Base-by-base conservation (phyloP, 2,888 invertebrate species). In the Apantesis nais region DNA sequence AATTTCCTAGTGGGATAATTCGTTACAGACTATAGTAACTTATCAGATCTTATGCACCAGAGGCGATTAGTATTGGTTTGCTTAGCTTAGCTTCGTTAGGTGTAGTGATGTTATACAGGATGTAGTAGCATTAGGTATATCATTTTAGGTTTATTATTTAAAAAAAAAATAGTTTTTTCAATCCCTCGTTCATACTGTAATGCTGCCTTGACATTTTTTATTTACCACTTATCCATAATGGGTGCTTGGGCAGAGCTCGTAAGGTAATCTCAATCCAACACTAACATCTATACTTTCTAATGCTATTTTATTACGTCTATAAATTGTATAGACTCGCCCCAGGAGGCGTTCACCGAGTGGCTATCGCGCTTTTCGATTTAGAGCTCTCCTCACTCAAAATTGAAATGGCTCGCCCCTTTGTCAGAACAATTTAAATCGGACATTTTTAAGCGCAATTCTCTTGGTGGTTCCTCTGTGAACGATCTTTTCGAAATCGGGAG, bases 261-360 rank as follows among this genome's bases (percentile, higher is more conserved):
- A 74, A 74, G 76, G 76, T 76, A 78, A 81, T 76, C 78, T 81
- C 74, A 78, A 76, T 82, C 75, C 78, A 75, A 44, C 29, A 73
- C 65, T 75, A 77, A 82, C 82, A 78, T 76, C 80, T 75, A 79
- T 88, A 89, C 89, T 86, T 89, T 88, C 89, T 88, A 90, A 90
- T 89, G 87, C 88, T 83, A 84, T 89, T 93, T 94, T 94, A 94
- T 94, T 92, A 86, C 91, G 86, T 85, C 92, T 86, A 93, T 94
- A 94, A 94, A 94, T 93, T 89, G 89, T 87, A 88, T 85, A 85
- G 92, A 92, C 77, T 90, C 91, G 91, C 92, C 92, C 93, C 93
- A 86, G 90, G 93, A 93, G 92, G 91, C 90, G 89, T 86, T 88
- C 88, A 81, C 83, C 83, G 88, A 91, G 88, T 89, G 92, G 91